Percentiles rank a stretch among this genome's conserved stretches.
Conservation (phyloP, 2,888 invertebrate species). For the Ichneumoninae sp. region DNA sequence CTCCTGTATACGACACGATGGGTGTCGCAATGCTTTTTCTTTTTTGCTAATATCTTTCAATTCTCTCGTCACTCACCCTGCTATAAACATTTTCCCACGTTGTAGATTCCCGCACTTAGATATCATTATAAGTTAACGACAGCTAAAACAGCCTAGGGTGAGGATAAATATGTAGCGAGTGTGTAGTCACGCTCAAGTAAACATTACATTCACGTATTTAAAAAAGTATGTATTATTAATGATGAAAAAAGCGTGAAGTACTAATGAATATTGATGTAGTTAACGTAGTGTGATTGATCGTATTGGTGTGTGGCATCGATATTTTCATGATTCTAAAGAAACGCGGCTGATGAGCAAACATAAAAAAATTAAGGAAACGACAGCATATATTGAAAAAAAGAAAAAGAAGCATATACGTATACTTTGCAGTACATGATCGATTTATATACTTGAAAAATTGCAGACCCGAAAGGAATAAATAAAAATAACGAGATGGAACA, state of each 20-base stretch:
- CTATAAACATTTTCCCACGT: constrained; percentile 42
- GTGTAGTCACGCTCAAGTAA: constrained; percentile 53
- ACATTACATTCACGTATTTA: constrained; percentile 61
- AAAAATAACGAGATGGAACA: constrained; percentile 43
- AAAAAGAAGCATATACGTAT: constrained; percentile 24
- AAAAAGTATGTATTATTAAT: constrained; percentile 43
- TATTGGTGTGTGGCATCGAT: constrained; percentile 61
- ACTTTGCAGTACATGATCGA: constrained; percentile 49
- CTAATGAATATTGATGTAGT: constrained; percentile 68
- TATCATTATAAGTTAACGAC: constrained; percentile 57
- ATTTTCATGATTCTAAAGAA: constrained; percentile 62
- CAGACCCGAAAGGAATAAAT: constrained; percentile 2
- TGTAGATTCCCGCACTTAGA: constrained; percentile 55
- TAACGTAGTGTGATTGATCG: constrained; percentile 65
- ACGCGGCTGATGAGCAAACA: constrained; percentile 29
- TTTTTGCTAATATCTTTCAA: constrained; percentile 44
- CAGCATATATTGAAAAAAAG: constrained; percentile 5
- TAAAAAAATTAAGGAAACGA: constrained; percentile 28
- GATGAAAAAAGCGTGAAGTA: constrained; percentile 47
- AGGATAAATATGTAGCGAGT: constrained; percentile 48
- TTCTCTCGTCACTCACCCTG: constrained; percentile 41
- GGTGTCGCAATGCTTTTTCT: constrained; percentile 16
- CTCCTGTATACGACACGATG: constrained; percentile 1
- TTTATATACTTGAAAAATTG: constrained; percentile 40
- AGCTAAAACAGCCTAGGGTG: constrained; percentile 51